A percentile compares a stretch with the other conserved stretches of the same genome.
Conservation (phyloP, 2,888 invertebrate species). For the Drosophila neotestacea region DNA sequence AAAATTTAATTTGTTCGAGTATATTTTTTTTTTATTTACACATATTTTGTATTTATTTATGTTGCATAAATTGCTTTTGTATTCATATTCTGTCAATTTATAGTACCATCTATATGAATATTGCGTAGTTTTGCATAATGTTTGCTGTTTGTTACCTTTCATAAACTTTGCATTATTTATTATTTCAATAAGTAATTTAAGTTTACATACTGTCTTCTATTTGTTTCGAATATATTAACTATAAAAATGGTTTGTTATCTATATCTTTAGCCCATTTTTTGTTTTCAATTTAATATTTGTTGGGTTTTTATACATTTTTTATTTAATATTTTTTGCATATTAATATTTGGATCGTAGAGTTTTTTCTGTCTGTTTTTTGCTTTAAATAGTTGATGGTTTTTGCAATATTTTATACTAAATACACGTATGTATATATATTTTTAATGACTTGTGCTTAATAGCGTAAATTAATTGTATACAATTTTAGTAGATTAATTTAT, state of each 20-base stretch:
- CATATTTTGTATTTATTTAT: conserved; percentile 56
- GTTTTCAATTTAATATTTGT: conserved; percentile 22
- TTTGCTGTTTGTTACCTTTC: conserved; percentile 38
- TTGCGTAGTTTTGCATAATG: conserved; percentile 62
- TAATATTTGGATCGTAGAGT: conserved; percentile 32
- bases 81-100: conserved; percentile 66
- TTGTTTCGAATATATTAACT: conserved; percentile 59
- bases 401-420: conserved; percentile 56
- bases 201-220: conserved; percentile 30
- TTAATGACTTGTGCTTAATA: conserved; percentile 75
- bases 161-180: conserved; percentile 46
- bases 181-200: conserved; percentile 63
- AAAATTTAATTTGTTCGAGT: conserved; percentile 56
- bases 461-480: conserved; percentile 63
- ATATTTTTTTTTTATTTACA: conserved; percentile 64
- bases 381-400: conserved; percentile 13
- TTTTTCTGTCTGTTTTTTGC: conserved; percentile 12
- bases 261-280: conserved; percentile 13
- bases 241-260: conserved; percentile 43
- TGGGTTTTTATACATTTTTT: conserved; percentile 14
- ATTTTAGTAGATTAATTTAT: conserved; percentile 38
- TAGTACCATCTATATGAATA: conserved; percentile 56
- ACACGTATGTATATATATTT: conserved; percentile 58
- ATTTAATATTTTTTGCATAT: conserved; percentile 22
- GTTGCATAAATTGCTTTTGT: conserved; percentile 61